phyloP scores from a whole-genome alignment of 2,888 invertebrate species.

The Parnassius mnemosyne region DNA sequence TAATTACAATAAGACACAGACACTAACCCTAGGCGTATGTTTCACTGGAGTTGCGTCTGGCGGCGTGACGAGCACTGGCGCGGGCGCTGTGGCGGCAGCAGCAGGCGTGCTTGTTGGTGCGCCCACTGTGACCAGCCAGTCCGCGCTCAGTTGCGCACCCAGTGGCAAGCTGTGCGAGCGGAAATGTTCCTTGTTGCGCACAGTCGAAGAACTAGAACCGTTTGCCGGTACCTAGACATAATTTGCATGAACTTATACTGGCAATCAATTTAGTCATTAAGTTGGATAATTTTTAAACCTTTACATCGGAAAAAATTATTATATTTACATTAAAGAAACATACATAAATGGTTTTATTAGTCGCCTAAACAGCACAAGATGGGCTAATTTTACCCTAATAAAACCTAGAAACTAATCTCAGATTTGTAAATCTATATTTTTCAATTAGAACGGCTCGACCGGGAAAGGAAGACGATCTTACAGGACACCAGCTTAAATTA shows the following conservation, averaged over 20 bases:
- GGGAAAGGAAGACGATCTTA: no score
- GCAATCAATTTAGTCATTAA: not conserved
- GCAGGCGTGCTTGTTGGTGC: conserved; percentile 32
- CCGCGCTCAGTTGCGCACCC: conserved; percentile 77
- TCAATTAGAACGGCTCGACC: no score
- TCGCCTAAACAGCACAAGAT: no score
- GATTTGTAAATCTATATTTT: no score
- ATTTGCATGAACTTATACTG: not conserved
- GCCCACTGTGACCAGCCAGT: conserved; percentile 60
- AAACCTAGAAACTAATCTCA: no score
- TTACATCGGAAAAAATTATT: not conserved
- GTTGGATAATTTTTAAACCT: not conserved
- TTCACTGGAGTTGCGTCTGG: conserved; percentile 73
- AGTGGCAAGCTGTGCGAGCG: conserved; percentile 83
- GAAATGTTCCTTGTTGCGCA: conserved; percentile 73
- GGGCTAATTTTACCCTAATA: no score
- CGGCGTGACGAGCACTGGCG: conserved; percentile 28
- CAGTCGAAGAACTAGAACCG: conserved; percentile 29
- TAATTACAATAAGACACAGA: not conserved
- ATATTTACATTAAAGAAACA: no score
- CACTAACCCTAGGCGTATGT: conserved; percentile 58
- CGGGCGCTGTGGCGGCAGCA: conserved; percentile 33
- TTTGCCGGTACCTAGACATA: conserved; percentile 33
- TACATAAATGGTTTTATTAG: no score
- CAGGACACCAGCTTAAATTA: no score